Percentiles rank a stretch among this genome's conserved stretches.
Evolutionary conservation across 2,797 vertebrate genomes (phyloP).

Genomic region (Enteromius fasciolatus): DNA sequence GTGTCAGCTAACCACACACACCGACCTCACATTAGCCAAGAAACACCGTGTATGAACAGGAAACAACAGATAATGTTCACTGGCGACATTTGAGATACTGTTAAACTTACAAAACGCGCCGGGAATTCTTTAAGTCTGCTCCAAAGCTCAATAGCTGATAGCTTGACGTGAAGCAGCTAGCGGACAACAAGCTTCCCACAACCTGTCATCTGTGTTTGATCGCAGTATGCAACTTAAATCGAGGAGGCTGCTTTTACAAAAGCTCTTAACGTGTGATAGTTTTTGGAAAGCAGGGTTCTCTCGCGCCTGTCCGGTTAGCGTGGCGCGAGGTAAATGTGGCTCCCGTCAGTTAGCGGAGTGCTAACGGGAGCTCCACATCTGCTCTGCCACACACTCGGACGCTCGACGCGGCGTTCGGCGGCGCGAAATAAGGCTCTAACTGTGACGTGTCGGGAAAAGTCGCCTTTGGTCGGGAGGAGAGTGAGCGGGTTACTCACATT

Average conservation of each 20-base stretch:
- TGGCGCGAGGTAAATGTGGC: conserved; percentile 3
- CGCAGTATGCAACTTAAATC: not conserved
- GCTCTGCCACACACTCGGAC: not conserved
- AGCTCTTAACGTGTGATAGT: not conserved
- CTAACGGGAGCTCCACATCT: conserved; percentile 32
- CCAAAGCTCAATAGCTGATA: conserved; percentile 7
- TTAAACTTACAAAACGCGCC: not conserved
- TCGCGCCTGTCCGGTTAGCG: not conserved
- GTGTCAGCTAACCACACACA: conserved; percentile 1
- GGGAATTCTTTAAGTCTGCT: not conserved
- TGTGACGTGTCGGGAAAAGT: not conserved
- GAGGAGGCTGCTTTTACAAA: not conserved
- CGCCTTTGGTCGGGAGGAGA: not conserved
- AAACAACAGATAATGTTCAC: not conserved
- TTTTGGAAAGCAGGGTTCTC: not conserved
- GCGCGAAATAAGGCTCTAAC: not conserved
- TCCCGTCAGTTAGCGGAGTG: conserved; percentile 31
- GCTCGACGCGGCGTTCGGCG: not conserved
- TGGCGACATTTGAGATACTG: not conserved
- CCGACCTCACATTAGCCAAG: not conserved
- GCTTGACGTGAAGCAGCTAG: conserved; percentile 29
- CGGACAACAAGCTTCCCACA: conserved; percentile 26
- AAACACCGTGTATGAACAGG: not conserved
- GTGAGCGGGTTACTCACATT: conserved; percentile 85
- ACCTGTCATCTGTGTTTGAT: conserved; percentile 31